A percentile compares a stretch with the other conserved stretches of the same genome.
phyloP scores from a whole-genome alignment of 2,888 invertebrate species.

The Muscina levida region DNA sequence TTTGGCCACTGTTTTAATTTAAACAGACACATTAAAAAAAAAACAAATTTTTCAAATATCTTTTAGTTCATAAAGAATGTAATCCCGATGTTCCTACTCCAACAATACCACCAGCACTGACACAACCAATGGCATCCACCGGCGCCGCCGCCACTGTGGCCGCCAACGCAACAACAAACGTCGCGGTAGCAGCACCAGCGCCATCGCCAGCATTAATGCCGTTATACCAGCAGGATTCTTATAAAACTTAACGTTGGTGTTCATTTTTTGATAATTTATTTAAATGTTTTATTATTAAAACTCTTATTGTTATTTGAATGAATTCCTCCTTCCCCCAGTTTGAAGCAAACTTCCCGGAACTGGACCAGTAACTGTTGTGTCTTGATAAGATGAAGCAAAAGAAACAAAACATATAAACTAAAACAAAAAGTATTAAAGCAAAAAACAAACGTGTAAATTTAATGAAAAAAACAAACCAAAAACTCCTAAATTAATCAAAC shows the following conservation, averaged over 20 bases:
- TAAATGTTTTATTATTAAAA: constrained; percentile 47
- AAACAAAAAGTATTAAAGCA: constrained; percentile 62
- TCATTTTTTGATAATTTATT: constrained; percentile 40
- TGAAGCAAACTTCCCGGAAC: constrained; percentile 78
- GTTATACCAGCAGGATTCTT: constrained; percentile 54
- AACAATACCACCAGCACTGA: constrained; percentile 48
- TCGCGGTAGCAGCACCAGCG: constrained; percentile 42
- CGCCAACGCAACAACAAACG: constrained; percentile 32
- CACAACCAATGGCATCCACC: constrained; percentile 37
- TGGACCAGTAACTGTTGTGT: constrained; percentile 81
- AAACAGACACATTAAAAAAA: not conserved
- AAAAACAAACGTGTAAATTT: constrained; percentile 24
- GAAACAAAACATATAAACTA: constrained; percentile 67
- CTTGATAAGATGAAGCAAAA: constrained; percentile 75
- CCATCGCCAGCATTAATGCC: constrained; percentile 58
- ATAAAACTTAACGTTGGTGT: constrained; percentile 66
- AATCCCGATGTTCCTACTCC: constrained; percentile 64
- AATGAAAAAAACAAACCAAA: constrained; percentile 24
- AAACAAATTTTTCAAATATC: not conserved
- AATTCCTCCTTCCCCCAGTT: constrained; percentile 58
- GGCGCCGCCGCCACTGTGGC: not conserved
- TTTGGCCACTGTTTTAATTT: too few relatives aligned
- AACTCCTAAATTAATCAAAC: constrained; percentile 47
- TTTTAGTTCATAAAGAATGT: constrained; percentile 72
- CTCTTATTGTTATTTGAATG: constrained; percentile 59